Conservation (phyloP, 2,797 vertebrate species). For the Anabas testudineus region DNA sequence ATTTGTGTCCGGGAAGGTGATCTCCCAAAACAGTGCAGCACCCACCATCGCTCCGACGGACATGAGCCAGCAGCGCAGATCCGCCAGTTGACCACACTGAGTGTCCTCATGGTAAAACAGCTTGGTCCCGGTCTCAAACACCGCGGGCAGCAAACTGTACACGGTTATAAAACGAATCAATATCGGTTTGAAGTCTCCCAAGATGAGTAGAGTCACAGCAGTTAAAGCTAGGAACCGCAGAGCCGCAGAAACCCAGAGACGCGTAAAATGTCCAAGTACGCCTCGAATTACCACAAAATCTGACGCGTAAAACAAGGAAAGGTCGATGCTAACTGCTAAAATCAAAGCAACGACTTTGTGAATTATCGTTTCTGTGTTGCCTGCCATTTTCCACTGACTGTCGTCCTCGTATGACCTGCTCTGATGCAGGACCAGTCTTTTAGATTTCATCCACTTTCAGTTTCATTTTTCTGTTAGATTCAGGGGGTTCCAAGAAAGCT, state of each 20-base stretch:
- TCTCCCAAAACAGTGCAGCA: conserved; percentile 81
- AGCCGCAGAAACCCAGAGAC: conserved; percentile 67
- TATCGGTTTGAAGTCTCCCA: not conserved
- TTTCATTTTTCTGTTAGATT: conserved; percentile 41
- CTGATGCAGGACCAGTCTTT: rapidly evolving
- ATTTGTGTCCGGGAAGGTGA: conserved; percentile 59
- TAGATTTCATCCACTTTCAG: conserved; percentile 33
- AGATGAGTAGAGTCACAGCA: rapidly evolving
- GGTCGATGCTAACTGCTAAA: too few species aligned
- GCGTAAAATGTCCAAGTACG: conserved; percentile 25
- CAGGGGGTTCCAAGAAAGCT: conserved; percentile 21
- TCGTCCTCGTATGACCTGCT: conserved; percentile 27
- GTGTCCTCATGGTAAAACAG: conserved; percentile 50
- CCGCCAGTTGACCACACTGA: conserved; percentile 6
- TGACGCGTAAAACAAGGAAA: conserved; percentile 55
- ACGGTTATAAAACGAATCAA: conserved; percentile 46
- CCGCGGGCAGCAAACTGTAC: conserved; percentile 71
- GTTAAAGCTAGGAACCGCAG: conserved; percentile 53
- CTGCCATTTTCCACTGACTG: conserved; percentile 9
- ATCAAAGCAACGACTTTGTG: not conserved
- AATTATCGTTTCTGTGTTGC: rapidly evolving
- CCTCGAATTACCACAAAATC: conserved; percentile 1
- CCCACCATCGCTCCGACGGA: conserved; percentile 71
- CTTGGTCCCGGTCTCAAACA: conserved; percentile 68
- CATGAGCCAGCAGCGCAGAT: conserved; percentile 66